Base-by-base conservation (phyloP, 2,888 invertebrate genomes). In the Hirtodrosophila cameraria region DNA sequence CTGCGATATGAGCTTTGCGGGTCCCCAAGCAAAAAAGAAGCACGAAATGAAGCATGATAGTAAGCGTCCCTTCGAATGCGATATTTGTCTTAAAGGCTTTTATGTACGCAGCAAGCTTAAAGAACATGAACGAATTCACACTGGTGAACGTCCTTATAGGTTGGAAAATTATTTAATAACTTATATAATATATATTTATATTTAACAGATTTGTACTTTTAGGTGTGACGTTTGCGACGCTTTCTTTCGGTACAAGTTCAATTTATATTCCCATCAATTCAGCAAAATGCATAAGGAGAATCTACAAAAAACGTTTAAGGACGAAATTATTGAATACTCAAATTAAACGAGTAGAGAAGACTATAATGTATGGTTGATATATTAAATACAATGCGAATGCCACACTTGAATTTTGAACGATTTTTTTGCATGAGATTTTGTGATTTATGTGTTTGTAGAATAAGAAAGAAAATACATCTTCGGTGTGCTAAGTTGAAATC, bases 1-100 rank as follows among this genome's bases (percentile, higher is more conserved):
- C 68, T 93, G 93, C 84, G 92, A 92, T 2, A 84, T 86, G 50
- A 69, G 78, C 45, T 89, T 90, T 49, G 12, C 62, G 0, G 54
- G 54, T 35, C 80, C 83, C 4, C 70, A 74, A 30, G 27, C 45
- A 3, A 67, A 55, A 20, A 75, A 67, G 28, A 67, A 66, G 1
- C 86, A 85, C 9, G 83, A 82, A 9, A 38, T 75, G 36, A 36
- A 25, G 12, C 85, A 78, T 31, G 67, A 82, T 9, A 75, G 75
- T 8, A 64, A 74, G 12, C 70, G 75, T 8, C 85, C 78, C 2
- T 79, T 52, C 7, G 75, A 85, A 18, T 78, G 78, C 23, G 79
- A 78, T 11, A 75, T 78, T 18, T 78, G 78, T 9, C 41, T 78
- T 0, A 78, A 78, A 12, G 83, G 85, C 0, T 78, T 78, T 38